A percentile compares a stretch with the other conserved stretches of the same genome.
Evolutionary conservation across 2,888 invertebrate genomes (phyloP).

Genomic region (Zaprionus bogoriensis): DNA sequence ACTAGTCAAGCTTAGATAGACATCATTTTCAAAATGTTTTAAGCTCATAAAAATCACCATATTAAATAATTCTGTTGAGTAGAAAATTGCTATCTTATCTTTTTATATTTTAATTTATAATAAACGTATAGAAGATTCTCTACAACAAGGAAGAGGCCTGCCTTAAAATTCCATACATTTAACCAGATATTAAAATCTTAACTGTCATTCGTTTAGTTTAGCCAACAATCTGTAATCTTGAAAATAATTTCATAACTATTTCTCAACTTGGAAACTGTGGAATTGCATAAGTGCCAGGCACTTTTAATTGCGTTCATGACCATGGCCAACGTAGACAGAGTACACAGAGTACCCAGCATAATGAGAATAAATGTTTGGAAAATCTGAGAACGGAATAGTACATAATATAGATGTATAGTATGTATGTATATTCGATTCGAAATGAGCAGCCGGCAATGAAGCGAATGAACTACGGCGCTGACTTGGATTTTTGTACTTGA

Average conservation of each 20-base stretch:
- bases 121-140: no score
- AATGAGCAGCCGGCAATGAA: conserved; percentile 43
- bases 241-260: not conserved
- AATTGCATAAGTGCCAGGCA: conserved; percentile 36
- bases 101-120: no score
- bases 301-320: conserved; percentile 74
- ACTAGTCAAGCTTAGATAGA: no score
- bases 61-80: no score
- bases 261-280: not conserved
- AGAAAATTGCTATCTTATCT: no score
- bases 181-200: no score
- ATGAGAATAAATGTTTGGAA: conserved; percentile 69
- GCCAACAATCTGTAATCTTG: no score
- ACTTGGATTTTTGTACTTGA: conserved; percentile 66
- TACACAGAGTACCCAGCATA: conserved; percentile 56
- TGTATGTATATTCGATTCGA: conserved; percentile 9
- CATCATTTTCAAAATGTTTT: no score
- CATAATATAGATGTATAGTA: not conserved
- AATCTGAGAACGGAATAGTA: conserved; percentile 30
- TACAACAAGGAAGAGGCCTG: no score
- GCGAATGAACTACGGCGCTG: conserved; percentile 55
- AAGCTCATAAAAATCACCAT: no score
- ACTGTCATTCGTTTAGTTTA: no score
- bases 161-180: no score
- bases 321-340: conserved; percentile 53